These are phyloP conservation scores for Orius laevigatus DNA, from an alignment of 1,140 invertebrate species.

Conservation along the genomic window DNA sequence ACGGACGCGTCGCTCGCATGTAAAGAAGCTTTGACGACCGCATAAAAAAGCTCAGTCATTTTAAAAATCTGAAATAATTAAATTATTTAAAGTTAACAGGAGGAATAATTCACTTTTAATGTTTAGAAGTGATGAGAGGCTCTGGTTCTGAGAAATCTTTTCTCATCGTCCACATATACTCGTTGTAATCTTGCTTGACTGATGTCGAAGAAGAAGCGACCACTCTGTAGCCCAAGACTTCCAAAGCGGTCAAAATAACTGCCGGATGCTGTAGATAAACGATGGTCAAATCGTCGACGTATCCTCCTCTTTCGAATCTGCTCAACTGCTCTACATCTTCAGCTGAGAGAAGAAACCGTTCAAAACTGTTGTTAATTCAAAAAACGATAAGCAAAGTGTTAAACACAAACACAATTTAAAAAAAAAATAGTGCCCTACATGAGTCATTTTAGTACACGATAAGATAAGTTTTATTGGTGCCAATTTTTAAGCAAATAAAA, in stretches of 20 bases:
- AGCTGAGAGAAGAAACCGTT: conserved; percentile 33
- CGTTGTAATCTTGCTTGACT: conserved; percentile 73
- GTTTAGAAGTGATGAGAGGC: conserved; percentile 21
- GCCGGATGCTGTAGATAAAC: conserved; percentile 72
- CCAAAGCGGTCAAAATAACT: conserved; percentile 65
- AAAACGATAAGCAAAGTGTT: too few species aligned
- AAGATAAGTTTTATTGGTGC: not conserved
- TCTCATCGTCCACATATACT: conserved; percentile 84
- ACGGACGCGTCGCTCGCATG: conserved; percentile 51
- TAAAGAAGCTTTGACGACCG: conserved; percentile 59
- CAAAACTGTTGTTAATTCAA: too few species aligned
- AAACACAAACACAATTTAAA: too few species aligned
- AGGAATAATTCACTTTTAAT: not conserved
- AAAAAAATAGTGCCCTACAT: too few species aligned
- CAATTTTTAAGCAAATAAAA: conserved; percentile 7
- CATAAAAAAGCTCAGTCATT: conserved; percentile 35
- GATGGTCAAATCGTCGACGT: conserved; percentile 60
- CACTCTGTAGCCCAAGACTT: conserved; percentile 71
- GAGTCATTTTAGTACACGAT: not conserved
- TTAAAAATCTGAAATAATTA: conserved; percentile 1
- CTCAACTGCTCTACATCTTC: conserved; percentile 62
- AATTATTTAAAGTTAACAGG: not conserved
- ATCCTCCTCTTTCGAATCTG: conserved; percentile 61
- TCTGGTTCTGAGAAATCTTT: conserved; percentile 72
- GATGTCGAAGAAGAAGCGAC: conserved; percentile 68